A percentile compares a stretch with the other conserved stretches of the same genome.
phyloP scores from a whole-genome alignment of 1,140 invertebrate species.

The Drosophila kurseongensis region DNA sequence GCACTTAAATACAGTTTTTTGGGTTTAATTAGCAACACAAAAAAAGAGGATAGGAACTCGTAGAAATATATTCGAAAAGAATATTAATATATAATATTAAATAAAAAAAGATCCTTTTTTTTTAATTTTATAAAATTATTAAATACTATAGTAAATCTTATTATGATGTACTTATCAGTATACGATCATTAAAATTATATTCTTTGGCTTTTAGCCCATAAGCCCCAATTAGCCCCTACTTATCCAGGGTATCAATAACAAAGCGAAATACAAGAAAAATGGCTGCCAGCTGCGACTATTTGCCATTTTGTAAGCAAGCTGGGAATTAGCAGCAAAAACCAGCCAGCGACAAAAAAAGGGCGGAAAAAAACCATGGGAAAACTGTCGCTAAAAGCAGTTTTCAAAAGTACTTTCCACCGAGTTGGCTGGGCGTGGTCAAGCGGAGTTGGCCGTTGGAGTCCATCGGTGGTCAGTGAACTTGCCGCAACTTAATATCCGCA shows the following conservation, averaged over 20 bases:
- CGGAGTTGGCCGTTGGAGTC: slow-evolving; percentile 12
- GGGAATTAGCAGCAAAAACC: slow-evolving; percentile 59
- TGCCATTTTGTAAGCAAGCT: slow-evolving; percentile 73
- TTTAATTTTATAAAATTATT: too few species aligned
- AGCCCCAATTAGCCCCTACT: slow-evolving; percentile 9
- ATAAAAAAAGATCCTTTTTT: too few species aligned
- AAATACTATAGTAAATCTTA: too few species aligned
- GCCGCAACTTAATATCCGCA: slow-evolving; percentile 25
- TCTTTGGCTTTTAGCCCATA: background rate
- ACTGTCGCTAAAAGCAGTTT: slow-evolving; percentile 70
- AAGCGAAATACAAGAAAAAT: slow-evolving; percentile 43
- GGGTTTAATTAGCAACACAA: too few species aligned
- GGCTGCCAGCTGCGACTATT: slow-evolving; percentile 59
- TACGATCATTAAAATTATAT: too few species aligned
- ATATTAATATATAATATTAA: too few species aligned
- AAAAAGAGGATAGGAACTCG: too few species aligned
- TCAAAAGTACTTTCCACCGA: slow-evolving; percentile 38
- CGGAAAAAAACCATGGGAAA: slow-evolving; percentile 31
- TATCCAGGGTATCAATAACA: slow-evolving; percentile 28
- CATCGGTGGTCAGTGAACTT: slow-evolving; percentile 71
- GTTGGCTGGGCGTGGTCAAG: slow-evolving; percentile 65
- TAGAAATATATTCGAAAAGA: too few species aligned
- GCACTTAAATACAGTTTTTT: too few species aligned
- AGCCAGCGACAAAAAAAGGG: slow-evolving; percentile 10
- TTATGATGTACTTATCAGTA: too few species aligned